These are phyloP conservation scores for Puma concolor DNA, from an alignment of 2,113 vertebrate genomes.

Conservation along the genomic window DNA sequence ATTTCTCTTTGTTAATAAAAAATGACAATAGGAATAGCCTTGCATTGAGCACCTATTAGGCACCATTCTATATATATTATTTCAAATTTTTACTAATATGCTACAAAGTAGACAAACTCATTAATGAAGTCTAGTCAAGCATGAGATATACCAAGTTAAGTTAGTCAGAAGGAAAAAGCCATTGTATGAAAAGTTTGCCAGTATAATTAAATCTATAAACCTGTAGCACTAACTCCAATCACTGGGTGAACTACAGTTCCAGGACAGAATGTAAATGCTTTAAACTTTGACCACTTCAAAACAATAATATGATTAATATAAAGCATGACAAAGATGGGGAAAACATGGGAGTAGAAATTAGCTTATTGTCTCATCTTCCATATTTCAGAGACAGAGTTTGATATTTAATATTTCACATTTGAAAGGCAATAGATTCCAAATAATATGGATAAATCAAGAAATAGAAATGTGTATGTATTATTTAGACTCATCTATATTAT, in stretches of 20 bases:
- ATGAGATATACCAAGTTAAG: not conserved
- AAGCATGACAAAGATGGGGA: not conserved
- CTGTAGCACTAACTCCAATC: not conserved
- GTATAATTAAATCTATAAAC: slow-evolving; percentile 23
- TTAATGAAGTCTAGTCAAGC: not conserved
- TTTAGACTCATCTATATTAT: not conserved
- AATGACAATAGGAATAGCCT: not conserved
- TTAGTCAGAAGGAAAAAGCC: not conserved
- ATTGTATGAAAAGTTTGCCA: not conserved
- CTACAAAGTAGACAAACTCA: not conserved
- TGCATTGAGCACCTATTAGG: not conserved
- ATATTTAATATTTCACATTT: not conserved
- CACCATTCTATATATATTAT: not conserved
- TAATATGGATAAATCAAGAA: slow-evolving; percentile 20
- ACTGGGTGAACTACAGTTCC: not conserved
- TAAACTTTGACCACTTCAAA: not conserved
- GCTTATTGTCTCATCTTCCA: not conserved
- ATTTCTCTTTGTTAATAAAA: slow-evolving; percentile 27
- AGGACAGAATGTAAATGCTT: not conserved
- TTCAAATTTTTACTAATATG: slow-evolving; percentile 21
- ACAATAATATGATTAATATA: not conserved
- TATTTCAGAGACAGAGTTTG: not conserved
- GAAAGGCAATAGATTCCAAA: not conserved
- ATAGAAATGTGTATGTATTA: not conserved
- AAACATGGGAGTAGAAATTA: not conserved